These are phyloP conservation scores for Xylocampa areola DNA, from an alignment of 2,888 invertebrate species.

Conservation along the genomic window DNA sequence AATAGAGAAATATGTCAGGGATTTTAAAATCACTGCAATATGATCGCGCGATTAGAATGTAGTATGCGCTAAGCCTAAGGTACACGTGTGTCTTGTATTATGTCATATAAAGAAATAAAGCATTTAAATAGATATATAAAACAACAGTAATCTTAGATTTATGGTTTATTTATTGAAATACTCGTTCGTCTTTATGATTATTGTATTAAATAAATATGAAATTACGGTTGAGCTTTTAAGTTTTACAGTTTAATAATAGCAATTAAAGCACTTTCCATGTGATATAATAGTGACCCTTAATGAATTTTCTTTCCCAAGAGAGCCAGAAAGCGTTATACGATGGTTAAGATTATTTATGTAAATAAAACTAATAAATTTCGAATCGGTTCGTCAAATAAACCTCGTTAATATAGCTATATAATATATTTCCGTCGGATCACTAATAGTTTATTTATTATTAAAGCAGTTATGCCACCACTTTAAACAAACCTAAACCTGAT, in stretches of 20 bases:
- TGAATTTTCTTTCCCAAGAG: slow-evolving; percentile 28
- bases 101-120: no score
- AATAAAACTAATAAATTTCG: slow-evolving; percentile 33
- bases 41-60: no score
- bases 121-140: slow-evolving; percentile 6
- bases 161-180: slow-evolving; percentile 30
- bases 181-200: slow-evolving; percentile 21
- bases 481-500: slow-evolving; percentile 65
- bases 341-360: slow-evolving; percentile 33
- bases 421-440: slow-evolving; percentile 28
- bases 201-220: slow-evolving; percentile 28
- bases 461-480: slow-evolving; percentile 28
- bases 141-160: slow-evolving; percentile 12
- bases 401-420: slow-evolving; percentile 22
- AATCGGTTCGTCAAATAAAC: slow-evolving; percentile 27
- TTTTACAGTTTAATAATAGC: slow-evolving; percentile 27
- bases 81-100: no score
- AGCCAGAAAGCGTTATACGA: slow-evolving; percentile 20
- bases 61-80: no score
- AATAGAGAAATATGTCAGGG: no score
- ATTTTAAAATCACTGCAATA: no score
- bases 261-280: slow-evolving; percentile 27
- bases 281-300: slow-evolving; percentile 17
- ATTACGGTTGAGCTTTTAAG: slow-evolving; percentile 16
- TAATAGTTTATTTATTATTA: slow-evolving; percentile 46